Conservation (phyloP, 2,797 vertebrate species). For the Dipus sagitta region DNA sequence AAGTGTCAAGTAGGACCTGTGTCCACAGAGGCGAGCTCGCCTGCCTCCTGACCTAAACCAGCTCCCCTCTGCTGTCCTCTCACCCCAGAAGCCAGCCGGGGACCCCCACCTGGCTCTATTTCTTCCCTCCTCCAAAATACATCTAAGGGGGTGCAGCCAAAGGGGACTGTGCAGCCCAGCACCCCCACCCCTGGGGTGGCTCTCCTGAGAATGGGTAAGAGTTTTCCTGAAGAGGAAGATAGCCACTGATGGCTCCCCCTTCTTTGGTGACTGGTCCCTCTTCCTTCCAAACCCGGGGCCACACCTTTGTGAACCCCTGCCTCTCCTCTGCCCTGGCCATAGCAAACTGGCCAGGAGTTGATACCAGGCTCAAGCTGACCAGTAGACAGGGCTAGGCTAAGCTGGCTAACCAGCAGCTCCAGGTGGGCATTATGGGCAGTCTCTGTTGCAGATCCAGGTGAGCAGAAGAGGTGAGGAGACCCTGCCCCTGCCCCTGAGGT, state of each 20-base stretch:
- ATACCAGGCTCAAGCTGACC: neutral
- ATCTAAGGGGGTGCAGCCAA: neutral
- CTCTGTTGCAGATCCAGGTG: too few species aligned
- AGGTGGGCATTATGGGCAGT: too few species aligned
- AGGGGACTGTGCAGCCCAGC: neutral
- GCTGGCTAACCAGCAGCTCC: neutral
- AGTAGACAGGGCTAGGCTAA: accelerated
- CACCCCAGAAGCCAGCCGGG: neutral
- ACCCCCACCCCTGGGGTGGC: neutral
- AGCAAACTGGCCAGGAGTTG: neutral
- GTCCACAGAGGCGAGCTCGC: neutral
- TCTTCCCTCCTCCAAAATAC: neutral
- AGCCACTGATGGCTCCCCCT: neutral
- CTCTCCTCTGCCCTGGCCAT: neutral
- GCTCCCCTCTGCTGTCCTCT: neutral
- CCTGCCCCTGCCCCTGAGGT: too few species aligned
- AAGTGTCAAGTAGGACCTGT: neutral
- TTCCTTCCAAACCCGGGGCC: neutral
- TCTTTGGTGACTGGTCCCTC: too few species aligned
- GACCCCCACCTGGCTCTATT: accelerated
- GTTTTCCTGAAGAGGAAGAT: neutral
- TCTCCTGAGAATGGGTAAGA: neutral
- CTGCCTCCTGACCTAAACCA: neutral
- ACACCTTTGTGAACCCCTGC: neutral
- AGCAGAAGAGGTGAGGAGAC: neutral